Percentiles rank a stretch among this genome's conserved stretches.
phyloP scores from a whole-genome alignment of 37 sponge, comb jelly and placozoan species.

The Tethya wilhelma region DNA sequence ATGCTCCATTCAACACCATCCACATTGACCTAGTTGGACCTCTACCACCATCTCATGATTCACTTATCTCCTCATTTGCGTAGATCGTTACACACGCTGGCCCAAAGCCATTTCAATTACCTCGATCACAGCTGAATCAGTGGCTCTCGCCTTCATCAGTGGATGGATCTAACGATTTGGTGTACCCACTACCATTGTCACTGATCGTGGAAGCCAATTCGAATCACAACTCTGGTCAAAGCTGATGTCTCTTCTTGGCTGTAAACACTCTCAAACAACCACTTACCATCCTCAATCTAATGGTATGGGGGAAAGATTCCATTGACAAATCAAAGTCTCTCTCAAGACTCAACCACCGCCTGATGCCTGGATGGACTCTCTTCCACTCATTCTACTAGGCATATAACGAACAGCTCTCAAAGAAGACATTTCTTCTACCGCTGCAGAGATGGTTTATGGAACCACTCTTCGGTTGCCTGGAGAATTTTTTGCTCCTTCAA shows the following conservation, averaged over 20 bases:
- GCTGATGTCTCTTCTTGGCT: conserved; percentile 51
- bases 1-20: conserved; percentile 47
- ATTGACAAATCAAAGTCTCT: conserved; percentile 65
- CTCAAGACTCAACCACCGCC: conserved; percentile 56
- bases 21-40: conserved; percentile 75
- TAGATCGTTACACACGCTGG: conserved; percentile 63
- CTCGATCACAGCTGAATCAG: no score
- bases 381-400: conserved; percentile 64
- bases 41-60: conserved; percentile 60
- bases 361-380: conserved; percentile 54
- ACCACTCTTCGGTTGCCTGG: conserved; percentile 71
- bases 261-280: conserved; percentile 47
- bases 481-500: conserved; percentile 59
- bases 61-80: conserved; percentile 46
- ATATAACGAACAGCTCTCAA: conserved; percentile 64
- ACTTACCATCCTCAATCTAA: conserved; percentile 71
- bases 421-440: conserved; percentile 52
- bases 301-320: conserved; percentile 64
- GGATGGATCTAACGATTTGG: no score
- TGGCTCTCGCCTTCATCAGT: no score
- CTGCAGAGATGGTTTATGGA: conserved; percentile 81
- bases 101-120: no score
- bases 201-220: no score
- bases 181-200: no score
- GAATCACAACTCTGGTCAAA: conserved; percentile 49